These are phyloP conservation scores for Solenopsis fugax DNA, from an alignment of 1,140 invertebrate genomes.

Conservation along the genomic window DNA sequence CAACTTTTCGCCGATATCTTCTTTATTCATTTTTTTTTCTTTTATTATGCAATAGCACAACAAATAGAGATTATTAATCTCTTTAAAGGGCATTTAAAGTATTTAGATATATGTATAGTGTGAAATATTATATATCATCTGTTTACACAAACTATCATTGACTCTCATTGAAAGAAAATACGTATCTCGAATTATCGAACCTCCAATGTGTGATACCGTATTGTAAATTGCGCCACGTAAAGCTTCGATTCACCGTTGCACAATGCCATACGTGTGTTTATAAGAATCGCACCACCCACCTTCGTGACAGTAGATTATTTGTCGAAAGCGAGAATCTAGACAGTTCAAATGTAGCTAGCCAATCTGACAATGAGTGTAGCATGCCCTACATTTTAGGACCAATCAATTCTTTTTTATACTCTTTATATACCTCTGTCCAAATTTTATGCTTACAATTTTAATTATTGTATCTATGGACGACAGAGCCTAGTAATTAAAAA, in stretches of 20 bases:
- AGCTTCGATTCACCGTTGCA: slow-evolving; percentile 48
- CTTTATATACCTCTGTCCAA: not conserved
- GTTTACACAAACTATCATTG: not conserved
- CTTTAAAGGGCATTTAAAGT: not conserved
- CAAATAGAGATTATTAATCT: not conserved
- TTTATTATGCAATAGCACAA: no score
- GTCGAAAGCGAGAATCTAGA: slow-evolving; percentile 65
- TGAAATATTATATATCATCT: not conserved
- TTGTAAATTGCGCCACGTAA: slow-evolving; percentile 39
- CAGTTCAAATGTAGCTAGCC: not conserved
- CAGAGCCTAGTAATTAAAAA: not conserved
- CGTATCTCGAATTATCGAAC: not conserved
- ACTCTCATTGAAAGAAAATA: not conserved
- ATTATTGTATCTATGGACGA: not conserved
- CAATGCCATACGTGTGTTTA: slow-evolving; percentile 32
- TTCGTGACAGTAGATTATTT: slow-evolving; percentile 69
- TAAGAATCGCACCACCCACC: slow-evolving; percentile 57
- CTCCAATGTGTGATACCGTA: not conserved
- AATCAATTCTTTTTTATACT: not conserved
- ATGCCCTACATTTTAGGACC: slow-evolving; percentile 30
- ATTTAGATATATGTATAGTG: not conserved
- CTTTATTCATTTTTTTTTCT: slow-evolving; percentile 1
- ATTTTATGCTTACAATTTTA: slow-evolving; percentile 3
- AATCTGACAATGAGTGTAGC: slow-evolving; percentile 11
- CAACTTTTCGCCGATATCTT: slow-evolving; percentile 16